A percentile compares a stretch with the other conserved stretches of the same genome.
phyloP scores from a whole-genome alignment of 1,140 invertebrate genomes.

The Pogonus chalceus region DNA sequence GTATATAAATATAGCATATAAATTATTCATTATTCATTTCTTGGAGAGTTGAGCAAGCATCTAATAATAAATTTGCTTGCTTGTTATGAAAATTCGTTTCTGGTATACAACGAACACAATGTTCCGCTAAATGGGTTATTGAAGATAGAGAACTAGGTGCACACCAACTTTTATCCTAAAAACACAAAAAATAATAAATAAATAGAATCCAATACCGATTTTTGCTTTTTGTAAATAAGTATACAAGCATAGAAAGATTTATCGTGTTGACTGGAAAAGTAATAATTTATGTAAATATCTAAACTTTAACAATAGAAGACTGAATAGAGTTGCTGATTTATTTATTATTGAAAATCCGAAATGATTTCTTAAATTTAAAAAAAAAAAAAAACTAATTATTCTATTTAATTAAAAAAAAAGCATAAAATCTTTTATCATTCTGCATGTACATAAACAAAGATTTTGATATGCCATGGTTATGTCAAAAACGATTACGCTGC shows the following conservation, averaged over 20 bases:
- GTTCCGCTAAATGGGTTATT: slow-evolving; percentile 22
- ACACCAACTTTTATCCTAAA: slow-evolving; percentile 29
- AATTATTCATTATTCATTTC: slow-evolving; percentile 7
- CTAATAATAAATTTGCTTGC: slow-evolving; percentile 25
- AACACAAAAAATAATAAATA: slow-evolving; percentile 8
- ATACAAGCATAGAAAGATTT: not conserved
- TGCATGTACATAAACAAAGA: too few species aligned
- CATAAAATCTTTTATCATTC: too few species aligned
- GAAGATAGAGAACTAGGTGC: slow-evolving; percentile 22
- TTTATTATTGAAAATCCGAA: too few species aligned
- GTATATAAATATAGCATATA: too few species aligned
- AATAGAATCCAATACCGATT: not conserved
- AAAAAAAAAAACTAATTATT: too few species aligned
- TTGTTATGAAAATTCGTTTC: slow-evolving; percentile 23
- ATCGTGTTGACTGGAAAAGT: not conserved
- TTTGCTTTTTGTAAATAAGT: slow-evolving; percentile 1
- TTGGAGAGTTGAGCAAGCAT: slow-evolving; percentile 26
- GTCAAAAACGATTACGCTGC: too few species aligned
- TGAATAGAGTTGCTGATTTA: too few species aligned
- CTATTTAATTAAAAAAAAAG: too few species aligned
- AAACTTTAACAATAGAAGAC: not conserved
- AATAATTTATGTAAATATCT: not conserved
- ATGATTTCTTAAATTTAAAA: too few species aligned
- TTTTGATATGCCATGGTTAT: too few species aligned
- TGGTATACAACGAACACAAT: slow-evolving; percentile 22